A percentile compares a stretch with the other conserved stretches of the same genome.
Evolutionary conservation across 2,888 invertebrate species (phyloP).

Genomic region (Mythimna impura): DNA sequence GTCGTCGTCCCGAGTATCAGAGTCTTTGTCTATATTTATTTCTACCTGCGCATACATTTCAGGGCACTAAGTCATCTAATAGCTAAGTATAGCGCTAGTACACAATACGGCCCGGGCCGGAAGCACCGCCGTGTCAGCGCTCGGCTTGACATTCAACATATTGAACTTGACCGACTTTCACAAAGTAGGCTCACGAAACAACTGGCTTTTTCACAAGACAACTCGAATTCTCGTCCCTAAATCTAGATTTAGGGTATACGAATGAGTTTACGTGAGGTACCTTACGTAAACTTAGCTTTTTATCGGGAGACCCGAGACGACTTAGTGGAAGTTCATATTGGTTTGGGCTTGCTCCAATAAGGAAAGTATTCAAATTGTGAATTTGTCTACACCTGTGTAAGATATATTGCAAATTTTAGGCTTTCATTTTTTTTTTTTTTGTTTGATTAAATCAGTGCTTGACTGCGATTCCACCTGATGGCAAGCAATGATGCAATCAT

Average conservation of each 20-base stretch:
- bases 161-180: slow-evolving; percentile 56
- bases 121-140: neutral
- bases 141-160: slow-evolving; percentile 47
- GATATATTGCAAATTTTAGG: neutral
- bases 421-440: too few species aligned
- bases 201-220: neutral
- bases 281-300: neutral
- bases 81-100: neutral
- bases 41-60: neutral
- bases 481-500: too few species aligned
- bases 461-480: too few species aligned
- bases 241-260: neutral
- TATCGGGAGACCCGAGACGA: neutral
- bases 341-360: neutral
- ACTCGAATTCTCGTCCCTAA: neutral
- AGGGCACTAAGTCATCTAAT: neutral
- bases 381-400: neutral
- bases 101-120: slow-evolving; percentile 23
- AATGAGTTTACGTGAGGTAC: neutral
- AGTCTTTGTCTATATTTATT: too few species aligned
- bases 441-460: too few species aligned
- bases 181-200: slow-evolving; percentile 12
- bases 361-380: slow-evolving; percentile 1
- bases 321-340: neutral
- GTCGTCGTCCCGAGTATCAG: neutral